Evolutionary conservation across 2,113 vertebrate species (phyloP).

Genomic region (Macaca fascicularis): T2T-MFA8v1.1 NC_088387.1:115445001-115445500

Average conservation of each 20-base stretch:
- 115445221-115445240: not conserved
- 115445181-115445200: not conserved
- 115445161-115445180: not conserved
- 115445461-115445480: not conserved
- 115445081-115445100: not conserved
- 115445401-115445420: not conserved
- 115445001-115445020: not conserved
- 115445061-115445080: not conserved
- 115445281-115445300: not conserved
- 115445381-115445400: not conserved
- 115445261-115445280: not conserved
- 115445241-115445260: not conserved
- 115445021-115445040: no score
- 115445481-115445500: not conserved
- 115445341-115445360: not conserved
- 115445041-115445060: fast-evolving
- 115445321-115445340: fast-evolving
- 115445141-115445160: not conserved
- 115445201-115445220: not conserved
- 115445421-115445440: not conserved
- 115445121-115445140: not conserved
- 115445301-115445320: not conserved
- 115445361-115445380: not conserved
- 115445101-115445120: not conserved
- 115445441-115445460: fast-evolving